Conservation (phyloP, 2,888 invertebrate genomes). For the Strigamia crassipes region DNA sequence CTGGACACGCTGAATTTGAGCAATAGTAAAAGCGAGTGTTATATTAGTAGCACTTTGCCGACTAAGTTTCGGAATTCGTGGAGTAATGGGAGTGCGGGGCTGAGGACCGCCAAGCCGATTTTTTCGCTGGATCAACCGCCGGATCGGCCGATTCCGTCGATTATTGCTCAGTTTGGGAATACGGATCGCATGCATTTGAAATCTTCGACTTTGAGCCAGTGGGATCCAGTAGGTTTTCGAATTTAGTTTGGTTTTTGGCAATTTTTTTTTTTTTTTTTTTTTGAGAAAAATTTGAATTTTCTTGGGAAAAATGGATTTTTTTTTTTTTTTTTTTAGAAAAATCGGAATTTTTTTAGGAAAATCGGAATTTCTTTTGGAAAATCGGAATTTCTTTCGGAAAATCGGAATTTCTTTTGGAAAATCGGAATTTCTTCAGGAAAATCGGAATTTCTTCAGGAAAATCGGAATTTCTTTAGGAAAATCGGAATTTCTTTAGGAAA, state of each 20-base stretch:
- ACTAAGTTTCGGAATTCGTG: background rate
- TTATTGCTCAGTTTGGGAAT: slow-evolving; percentile 53
- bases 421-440: too few relatives aligned
- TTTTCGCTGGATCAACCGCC: slow-evolving; percentile 45
- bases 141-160: slow-evolving; percentile 52
- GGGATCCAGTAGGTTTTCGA: slow-evolving; percentile 54
- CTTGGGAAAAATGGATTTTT: too few relatives aligned
- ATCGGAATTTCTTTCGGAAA: too few relatives aligned
- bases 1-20: background rate
- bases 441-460: too few relatives aligned
- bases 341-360: too few relatives aligned
- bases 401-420: too few relatives aligned
- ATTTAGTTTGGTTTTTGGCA: background rate
- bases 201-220: slow-evolving; percentile 51
- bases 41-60: slow-evolving; percentile 6
- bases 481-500: too few relatives aligned
- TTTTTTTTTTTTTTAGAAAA: too few relatives aligned
- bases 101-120: slow-evolving; percentile 44
- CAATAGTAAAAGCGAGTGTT: background rate
- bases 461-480: too few relatives aligned
- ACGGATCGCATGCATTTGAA: slow-evolving; percentile 52
- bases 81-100: background rate
- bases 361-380: too few relatives aligned
- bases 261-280: background rate
- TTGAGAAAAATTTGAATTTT: too few relatives aligned